Percentiles rank a stretch among this genome's conserved stretches.
Conservation (phyloP, 2,797 vertebrate species). For the Calcarius lapponicus region DNA sequence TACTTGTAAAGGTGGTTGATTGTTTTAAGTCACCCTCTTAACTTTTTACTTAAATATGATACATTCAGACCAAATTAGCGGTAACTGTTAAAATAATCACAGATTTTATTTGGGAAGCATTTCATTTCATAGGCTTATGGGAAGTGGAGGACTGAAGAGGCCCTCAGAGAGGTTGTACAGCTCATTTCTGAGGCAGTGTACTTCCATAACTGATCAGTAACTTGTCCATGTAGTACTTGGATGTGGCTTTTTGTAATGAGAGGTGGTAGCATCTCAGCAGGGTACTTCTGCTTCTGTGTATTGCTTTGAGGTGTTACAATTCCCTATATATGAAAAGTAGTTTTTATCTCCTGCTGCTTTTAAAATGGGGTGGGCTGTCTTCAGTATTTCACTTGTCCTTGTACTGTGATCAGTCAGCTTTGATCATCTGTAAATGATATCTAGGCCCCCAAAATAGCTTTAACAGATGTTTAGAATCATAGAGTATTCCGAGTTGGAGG, state of each 20-base stretch:
- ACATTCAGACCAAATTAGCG: neutral
- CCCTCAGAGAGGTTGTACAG: neutral
- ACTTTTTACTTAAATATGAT: neutral
- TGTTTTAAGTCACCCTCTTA: neutral
- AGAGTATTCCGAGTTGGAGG: neutral
- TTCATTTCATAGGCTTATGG: neutral
- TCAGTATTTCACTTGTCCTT: neutral
- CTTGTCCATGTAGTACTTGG: neutral
- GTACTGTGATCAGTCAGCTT: neutral
- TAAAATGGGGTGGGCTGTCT: neutral
- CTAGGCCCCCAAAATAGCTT: neutral
- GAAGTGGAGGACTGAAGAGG: neutral
- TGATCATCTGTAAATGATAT: neutral
- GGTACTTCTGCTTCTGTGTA: neutral
- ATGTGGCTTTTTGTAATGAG: neutral
- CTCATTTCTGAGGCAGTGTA: neutral
- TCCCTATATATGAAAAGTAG: neutral
- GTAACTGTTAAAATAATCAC: neutral
- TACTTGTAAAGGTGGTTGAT: fast-evolving
- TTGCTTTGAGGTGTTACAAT: neutral
- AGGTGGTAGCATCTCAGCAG: neutral
- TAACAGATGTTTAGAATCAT: neutral
- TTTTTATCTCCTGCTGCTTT: neutral
- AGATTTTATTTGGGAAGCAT: neutral
- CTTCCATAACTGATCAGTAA: neutral